A percentile compares a stretch with the other conserved stretches of the same genome.
phyloP scores from a whole-genome alignment of 2,797 vertebrate species.

The Molossus alvarezi region DNA sequence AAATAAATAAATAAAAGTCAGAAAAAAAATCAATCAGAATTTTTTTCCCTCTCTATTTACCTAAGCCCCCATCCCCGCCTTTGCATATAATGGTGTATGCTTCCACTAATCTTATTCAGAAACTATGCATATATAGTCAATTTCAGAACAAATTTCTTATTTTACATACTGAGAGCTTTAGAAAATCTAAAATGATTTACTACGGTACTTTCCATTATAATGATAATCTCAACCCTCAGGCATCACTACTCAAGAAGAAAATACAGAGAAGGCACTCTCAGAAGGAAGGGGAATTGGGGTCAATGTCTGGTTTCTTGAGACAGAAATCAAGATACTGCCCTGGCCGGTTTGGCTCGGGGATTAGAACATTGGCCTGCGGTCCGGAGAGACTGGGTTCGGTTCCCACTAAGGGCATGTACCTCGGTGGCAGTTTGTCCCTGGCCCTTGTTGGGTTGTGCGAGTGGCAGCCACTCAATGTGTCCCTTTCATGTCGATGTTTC shows the following conservation, averaged over 20 bases:
- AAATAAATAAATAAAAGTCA: background rate
- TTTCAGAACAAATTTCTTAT: conserved; percentile 52
- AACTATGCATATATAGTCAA: conserved; percentile 23
- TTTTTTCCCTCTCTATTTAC: background rate
- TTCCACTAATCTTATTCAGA: conserved; percentile 69
- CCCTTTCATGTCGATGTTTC: too few relatives aligned
- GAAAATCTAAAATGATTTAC: conserved; percentile 40
- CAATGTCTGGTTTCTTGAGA: background rate
- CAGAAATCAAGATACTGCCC: conserved; percentile 86
- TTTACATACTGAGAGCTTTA: conserved; percentile 51
- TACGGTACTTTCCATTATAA: conserved; percentile 39
- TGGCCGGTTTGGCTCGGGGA: too few relatives aligned
- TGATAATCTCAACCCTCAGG: conserved; percentile 18
- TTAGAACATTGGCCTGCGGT: too few relatives aligned
- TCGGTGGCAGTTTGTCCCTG: too few relatives aligned
- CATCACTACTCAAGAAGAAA: conserved; percentile 38
- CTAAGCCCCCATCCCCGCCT: background rate
- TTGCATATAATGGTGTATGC: background rate
- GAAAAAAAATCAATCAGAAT: background rate
- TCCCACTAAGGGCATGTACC: too few relatives aligned
- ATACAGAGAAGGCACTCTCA: conserved; percentile 38
- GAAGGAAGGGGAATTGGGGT: background rate
- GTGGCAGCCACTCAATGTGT: too few relatives aligned
- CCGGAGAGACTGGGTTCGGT: too few relatives aligned
- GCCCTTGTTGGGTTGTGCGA: too few relatives aligned